phyloP scores from a whole-genome alignment of 1,140 invertebrate species.

The Varroa destructor region DNA sequence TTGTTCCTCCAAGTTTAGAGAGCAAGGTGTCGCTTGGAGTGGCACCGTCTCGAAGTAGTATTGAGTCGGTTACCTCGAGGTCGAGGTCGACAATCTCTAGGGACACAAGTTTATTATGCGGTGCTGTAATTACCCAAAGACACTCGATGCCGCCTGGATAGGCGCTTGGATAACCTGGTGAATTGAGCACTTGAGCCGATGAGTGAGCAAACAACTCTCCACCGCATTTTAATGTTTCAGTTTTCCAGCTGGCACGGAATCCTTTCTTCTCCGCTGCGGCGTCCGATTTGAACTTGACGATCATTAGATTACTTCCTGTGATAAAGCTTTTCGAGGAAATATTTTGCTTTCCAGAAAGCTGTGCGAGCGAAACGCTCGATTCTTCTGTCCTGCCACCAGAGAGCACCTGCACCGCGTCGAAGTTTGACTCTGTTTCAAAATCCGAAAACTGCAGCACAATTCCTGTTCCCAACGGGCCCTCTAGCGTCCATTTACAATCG shows the following conservation, averaged over 20 bases:
- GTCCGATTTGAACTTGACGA: conserved; percentile 88
- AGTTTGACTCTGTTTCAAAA: conserved; percentile 90
- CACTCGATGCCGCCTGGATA: conserved; percentile 90
- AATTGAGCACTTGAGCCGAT: conserved; percentile 48
- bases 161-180: conserved; percentile 74
- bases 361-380: conserved; percentile 74
- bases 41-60: conserved; percentile 75
- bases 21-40: conserved; percentile 67
- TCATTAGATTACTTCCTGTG: conserved; percentile 93
- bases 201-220: conserved; percentile 33
- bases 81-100: conserved; percentile 77
- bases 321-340: conserved; percentile 67
- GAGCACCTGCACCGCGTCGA: conserved; percentile 86
- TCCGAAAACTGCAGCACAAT: conserved; percentile 85
- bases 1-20: conserved; percentile 59
- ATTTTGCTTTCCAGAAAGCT: conserved; percentile 67
- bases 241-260: conserved; percentile 50
- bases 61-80: conserved; percentile 68
- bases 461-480: conserved; percentile 85
- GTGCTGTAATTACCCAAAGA: conserved; percentile 74
- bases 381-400: conserved; percentile 88
- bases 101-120: conserved; percentile 70
- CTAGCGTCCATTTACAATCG: conserved; percentile 92
- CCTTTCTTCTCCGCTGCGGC: conserved; percentile 82
- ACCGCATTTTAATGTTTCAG: conserved; percentile 38